Percentiles rank a stretch among this genome's conserved stretches.
Conservation (phyloP, 2,797 vertebrate genomes). For the Gallinago solitaria region DNA sequence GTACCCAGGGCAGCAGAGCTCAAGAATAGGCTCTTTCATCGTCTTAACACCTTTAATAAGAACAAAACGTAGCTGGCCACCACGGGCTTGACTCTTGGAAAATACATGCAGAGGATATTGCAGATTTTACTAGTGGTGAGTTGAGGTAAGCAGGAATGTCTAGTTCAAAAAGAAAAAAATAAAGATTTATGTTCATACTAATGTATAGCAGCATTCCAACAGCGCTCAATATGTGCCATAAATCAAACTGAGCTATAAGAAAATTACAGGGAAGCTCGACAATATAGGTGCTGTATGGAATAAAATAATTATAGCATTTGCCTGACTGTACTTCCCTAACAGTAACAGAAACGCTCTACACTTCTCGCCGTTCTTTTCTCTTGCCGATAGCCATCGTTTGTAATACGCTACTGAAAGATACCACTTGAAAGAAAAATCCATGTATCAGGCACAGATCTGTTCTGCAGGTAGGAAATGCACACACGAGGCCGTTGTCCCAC, state of each 20-base stretch:
- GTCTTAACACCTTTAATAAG: slow-evolving; percentile 3
- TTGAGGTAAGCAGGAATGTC: background rate
- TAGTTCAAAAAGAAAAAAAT: background rate
- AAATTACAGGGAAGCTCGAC: background rate
- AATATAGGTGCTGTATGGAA: background rate
- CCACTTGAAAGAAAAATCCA: background rate
- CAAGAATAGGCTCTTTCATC: background rate
- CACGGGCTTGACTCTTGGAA: background rate
- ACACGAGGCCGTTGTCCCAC: accelerated
- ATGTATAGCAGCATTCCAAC: slow-evolving; percentile 8
- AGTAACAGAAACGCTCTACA: background rate
- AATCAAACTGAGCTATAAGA: slow-evolving; percentile 18
- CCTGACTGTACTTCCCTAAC: background rate
- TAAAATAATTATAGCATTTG: background rate
- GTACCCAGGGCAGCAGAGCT: background rate
- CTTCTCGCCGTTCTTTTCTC: background rate
- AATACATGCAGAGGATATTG: slow-evolving; percentile 3
- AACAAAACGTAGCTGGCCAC: background rate
- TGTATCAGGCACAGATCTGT: background rate
- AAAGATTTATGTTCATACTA: background rate
- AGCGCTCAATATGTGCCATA: background rate
- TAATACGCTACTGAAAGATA: background rate
- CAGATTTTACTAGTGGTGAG: background rate
- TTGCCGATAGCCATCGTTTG: background rate
- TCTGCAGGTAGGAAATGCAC: background rate